Evolutionary conservation across 2,797 vertebrate species (phyloP).

Genomic region (Tinamus major): DNA sequence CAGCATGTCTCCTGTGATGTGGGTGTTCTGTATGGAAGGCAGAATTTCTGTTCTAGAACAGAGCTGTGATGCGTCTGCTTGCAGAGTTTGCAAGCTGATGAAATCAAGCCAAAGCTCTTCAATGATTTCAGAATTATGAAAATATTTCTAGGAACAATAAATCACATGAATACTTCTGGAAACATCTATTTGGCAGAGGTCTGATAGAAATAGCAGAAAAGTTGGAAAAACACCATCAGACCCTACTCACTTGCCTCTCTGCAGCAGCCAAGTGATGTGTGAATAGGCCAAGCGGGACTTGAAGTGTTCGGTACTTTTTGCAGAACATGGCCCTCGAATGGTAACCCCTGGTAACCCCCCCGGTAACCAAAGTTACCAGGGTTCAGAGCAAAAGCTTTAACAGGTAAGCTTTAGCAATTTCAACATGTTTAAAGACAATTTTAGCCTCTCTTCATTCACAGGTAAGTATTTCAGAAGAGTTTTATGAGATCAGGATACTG

Average conservation of each 20-base stretch:
- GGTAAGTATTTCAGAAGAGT: not conserved
- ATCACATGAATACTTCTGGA: not conserved
- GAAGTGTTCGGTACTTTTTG: not conserved
- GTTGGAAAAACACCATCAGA: not conserved
- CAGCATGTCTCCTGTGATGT: not conserved
- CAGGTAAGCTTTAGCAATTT: not conserved
- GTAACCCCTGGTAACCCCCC: no score
- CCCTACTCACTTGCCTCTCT: not conserved
- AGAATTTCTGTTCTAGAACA: conserved; percentile 37
- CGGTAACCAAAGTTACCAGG: not conserved
- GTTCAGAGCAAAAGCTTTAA: not conserved
- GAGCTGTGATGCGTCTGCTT: conserved; percentile 50
- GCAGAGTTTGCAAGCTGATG: conserved; percentile 21
- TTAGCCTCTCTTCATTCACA: not conserved
- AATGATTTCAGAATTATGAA: not conserved
- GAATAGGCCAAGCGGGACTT: not conserved
- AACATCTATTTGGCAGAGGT: not conserved
- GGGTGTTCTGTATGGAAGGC: not conserved
- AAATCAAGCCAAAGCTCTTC: conserved; percentile 41
- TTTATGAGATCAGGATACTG: not conserved
- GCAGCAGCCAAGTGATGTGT: not conserved
- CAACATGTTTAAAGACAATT: not conserved
- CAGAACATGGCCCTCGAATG: not conserved
- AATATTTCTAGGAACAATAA: not conserved
- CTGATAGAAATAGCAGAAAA: not conserved